Evolutionary conservation across 2,888 invertebrate genomes (phyloP), one percentile per base, ranked within the genome.

Genomic region (Troides aeacus): DNA sequence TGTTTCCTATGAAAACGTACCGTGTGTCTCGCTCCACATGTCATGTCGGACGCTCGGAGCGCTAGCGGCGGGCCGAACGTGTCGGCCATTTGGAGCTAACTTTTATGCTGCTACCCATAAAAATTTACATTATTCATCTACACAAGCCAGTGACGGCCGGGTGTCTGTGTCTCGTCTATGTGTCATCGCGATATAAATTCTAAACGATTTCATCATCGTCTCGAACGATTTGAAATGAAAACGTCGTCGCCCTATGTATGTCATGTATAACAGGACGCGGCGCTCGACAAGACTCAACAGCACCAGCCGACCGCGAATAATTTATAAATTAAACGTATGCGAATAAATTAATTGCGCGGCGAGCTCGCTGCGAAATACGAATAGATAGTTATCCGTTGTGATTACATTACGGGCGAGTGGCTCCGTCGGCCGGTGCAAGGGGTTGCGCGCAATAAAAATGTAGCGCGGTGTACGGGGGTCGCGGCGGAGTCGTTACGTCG

Each of bases 321-420:
- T 69, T 53, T 64, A 69, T 50, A 46, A 71, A 61, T 64, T 62
- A 71, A 70, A 62, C 59, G 69, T 65, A 56, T 72, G 60, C 70
- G 64, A 69, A 73, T 70, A 74, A 74, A 73, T 72, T 72, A 71
- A 72, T 72, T 73, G 72, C 76, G 60, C 72, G 74, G 73, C 71
- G 72, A 77, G 72, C 76, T 74, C 77, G 76, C 75, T 75, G 74
- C 71, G 74, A 72, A 87, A 85, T 88, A 87, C 84, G 83, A 86
- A 85, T 85, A 78, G 77, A 78, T 68, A 70, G 67, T 73, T 80
- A 84, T 84, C 84, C 82, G 82, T 84, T 83, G 84, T 88, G 87
- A 89, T 90, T 88, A 87, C 88, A 86, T 88, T 88, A 84, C 84
- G 85, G 87, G 86, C 79, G 88, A 89, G 87, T 85, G 85, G 85